Evolutionary conservation across 2,888 invertebrate species (phyloP), one percentile per base, ranked within the genome.

Genomic region (Listrodromus nycthemerus): DNA sequence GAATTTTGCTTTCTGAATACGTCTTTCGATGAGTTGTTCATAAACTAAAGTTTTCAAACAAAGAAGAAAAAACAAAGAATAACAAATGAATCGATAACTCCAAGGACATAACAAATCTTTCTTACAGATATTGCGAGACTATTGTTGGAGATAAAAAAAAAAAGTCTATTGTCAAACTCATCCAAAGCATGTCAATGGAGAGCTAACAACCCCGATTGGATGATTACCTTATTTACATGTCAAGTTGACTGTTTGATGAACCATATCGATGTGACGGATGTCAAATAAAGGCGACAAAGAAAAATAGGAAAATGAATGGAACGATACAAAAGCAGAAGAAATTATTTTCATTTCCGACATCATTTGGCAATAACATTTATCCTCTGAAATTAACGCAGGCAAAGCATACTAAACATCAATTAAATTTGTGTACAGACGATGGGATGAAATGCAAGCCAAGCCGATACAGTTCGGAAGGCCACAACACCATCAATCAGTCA

Each of bases 181-280:
- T 1, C 0, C 1, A 37, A 50, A 37, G 19, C 27, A 67, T 50
- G 19, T 19, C 41, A 50, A 30, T 37, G n/a, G 48, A 74, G 19
- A 7, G 16, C 66, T 65, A 52, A 65, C 10, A 63, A n/a, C 10
- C 33, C 19, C 16, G 30, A 52, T 75, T 69, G 63, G 52, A 19
- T 48, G 52, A 27, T 75, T 30, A 58, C 7, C 27, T 63, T 10
- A 19, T 69, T 41, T 52, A 37, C 52, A 33, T 41, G 16, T 41
- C 27, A 65, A 55, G 65, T 65, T 13, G 65, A 65, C 55, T 41
- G 65, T 65, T 24, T 55, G 55, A 81, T 55, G 8, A 61, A 37
- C 30, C 52, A 24, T 1, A 45, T 21, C 41, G 10, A 8, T 2
- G 27, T 37, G 21, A 13, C 63, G 41, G 1, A 45, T 30, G 45